Conservation (phyloP, 2,888 invertebrate species). For the Phlogophora meticulosa region DNA sequence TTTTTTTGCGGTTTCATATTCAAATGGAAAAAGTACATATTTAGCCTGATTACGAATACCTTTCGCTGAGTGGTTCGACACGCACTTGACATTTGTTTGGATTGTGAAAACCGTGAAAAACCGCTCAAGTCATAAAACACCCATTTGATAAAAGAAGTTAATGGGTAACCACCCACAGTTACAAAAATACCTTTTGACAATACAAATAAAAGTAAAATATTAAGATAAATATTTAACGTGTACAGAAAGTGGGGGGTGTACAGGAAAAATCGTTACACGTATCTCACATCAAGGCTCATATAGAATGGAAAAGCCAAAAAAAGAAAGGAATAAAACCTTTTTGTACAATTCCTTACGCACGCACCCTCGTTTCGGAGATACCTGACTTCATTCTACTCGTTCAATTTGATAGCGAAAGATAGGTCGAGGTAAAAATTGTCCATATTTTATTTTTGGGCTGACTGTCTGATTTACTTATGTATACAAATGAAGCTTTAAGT, state of each 20-base stretch:
- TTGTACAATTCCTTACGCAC: conserved; percentile 50
- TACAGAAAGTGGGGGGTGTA: conserved; percentile 31
- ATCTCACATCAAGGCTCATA: conserved; percentile 57
- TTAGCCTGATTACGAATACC: no score
- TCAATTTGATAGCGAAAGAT: conserved; percentile 49
- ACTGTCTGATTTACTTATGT: no score
- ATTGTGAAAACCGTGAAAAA: no score
- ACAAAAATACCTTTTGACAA: conserved; percentile 5
- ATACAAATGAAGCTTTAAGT: no score
- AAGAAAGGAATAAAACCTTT: conserved; percentile 49
- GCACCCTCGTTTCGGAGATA: conserved; percentile 48
- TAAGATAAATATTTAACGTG: conserved; percentile 41
- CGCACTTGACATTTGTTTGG: no score
- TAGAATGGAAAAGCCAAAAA: conserved; percentile 51
- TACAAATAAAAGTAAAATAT: conserved; percentile 25
- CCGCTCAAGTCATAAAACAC: no score
- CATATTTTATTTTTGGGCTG: not conserved
- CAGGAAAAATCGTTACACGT: conserved; percentile 61
- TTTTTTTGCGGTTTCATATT: no score
- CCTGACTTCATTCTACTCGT: conserved; percentile 47
- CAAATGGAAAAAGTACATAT: no score
- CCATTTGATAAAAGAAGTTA: not conserved
- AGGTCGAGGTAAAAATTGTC: conserved; percentile 43
- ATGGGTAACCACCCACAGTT: not conserved
- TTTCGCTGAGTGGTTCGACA: no score